phyloP scores from a whole-genome alignment of 2,888 invertebrate genomes.

The Metacarcinus magister region DNA sequence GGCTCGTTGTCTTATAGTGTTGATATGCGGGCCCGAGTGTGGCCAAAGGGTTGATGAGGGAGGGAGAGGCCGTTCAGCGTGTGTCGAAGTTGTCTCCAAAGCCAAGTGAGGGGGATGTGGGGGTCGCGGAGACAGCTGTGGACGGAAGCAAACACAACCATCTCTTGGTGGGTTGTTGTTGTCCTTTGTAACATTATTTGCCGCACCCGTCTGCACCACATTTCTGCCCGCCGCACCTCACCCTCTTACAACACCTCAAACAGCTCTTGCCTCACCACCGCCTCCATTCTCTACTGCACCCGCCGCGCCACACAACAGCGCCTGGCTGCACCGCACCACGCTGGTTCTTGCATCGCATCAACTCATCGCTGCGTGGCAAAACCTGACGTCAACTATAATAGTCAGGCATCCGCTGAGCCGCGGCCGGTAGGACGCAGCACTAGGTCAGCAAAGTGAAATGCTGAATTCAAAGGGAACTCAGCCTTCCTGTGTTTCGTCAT shows the following conservation, averaged over 20 bases:
- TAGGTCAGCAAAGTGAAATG: conserved; percentile 46
- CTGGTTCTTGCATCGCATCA: conserved; percentile 32
- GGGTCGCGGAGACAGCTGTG: conserved; percentile 15
- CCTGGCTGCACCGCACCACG: background rate
- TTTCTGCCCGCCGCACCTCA: conserved; percentile 28
- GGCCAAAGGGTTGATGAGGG: background rate
- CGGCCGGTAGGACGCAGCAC: conserved; percentile 18
- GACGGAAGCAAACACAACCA: background rate
- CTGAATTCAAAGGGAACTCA: background rate
- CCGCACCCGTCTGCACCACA: too few species aligned
- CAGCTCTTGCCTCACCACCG: conserved; percentile 5
- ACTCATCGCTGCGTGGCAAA: conserved; percentile 36
- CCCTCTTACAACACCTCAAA: conserved; percentile 17
- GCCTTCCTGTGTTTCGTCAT: conserved; percentile 9
- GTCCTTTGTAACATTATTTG: background rate
- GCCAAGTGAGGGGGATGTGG: background rate
- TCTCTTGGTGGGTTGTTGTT: background rate
- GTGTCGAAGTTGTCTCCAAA: background rate
- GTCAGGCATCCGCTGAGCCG: conserved; percentile 53
- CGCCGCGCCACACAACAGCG: background rate
- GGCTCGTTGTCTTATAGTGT: background rate
- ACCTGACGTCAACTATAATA: conserved; percentile 41
- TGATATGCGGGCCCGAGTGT: conserved; percentile 18
- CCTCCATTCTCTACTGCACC: background rate
- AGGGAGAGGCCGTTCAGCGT: background rate